Evolutionary conservation across 2,888 invertebrate species (phyloP).

Genomic region (Euphydryas editha): DNA sequence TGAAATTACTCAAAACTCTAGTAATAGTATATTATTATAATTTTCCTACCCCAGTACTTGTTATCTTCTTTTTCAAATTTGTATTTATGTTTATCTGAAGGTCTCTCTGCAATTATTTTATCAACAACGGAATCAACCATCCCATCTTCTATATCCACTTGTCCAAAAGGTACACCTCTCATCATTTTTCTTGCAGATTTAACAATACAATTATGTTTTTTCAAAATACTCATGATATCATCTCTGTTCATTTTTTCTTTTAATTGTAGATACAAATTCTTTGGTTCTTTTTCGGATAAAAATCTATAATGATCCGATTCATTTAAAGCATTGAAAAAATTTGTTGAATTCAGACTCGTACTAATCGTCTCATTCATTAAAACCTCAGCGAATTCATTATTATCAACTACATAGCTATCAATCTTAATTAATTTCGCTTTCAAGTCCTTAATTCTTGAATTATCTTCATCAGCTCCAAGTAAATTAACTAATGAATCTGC

Average conservation of each 20-base stretch:
- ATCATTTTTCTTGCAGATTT: slow-evolving; percentile 61
- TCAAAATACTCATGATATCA: slow-evolving; percentile 61
- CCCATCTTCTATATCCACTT: slow-evolving; percentile 38
- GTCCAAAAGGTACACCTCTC: slow-evolving; percentile 36
- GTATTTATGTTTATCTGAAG: slow-evolving; percentile 61
- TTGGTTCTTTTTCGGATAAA: slow-evolving; percentile 52
- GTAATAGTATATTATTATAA: neutral
- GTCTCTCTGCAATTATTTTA: slow-evolving; percentile 60
- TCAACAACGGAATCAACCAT: slow-evolving; percentile 61
- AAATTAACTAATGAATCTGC: slow-evolving; percentile 48
- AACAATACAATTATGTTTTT: slow-evolving; percentile 49
- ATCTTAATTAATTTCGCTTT: slow-evolving; percentile 61
- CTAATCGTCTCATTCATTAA: slow-evolving; percentile 55
- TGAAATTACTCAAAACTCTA: neutral
- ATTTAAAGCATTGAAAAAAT: slow-evolving; percentile 62
- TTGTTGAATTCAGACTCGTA: slow-evolving; percentile 60
- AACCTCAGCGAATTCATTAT: slow-evolving; percentile 52
- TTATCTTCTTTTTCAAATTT: slow-evolving; percentile 51
- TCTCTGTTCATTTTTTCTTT: slow-evolving; percentile 74
- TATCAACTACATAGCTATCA: slow-evolving; percentile 57
- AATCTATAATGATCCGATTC: slow-evolving; percentile 61
- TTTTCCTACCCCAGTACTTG: slow-evolving; percentile 68
- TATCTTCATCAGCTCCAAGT: slow-evolving; percentile 43
- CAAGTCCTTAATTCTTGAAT: slow-evolving; percentile 56
- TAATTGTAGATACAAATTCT: slow-evolving; percentile 64